phyloP scores from a whole-genome alignment of 2,113 vertebrate genomes.

The Electrona antarctica region DNA sequence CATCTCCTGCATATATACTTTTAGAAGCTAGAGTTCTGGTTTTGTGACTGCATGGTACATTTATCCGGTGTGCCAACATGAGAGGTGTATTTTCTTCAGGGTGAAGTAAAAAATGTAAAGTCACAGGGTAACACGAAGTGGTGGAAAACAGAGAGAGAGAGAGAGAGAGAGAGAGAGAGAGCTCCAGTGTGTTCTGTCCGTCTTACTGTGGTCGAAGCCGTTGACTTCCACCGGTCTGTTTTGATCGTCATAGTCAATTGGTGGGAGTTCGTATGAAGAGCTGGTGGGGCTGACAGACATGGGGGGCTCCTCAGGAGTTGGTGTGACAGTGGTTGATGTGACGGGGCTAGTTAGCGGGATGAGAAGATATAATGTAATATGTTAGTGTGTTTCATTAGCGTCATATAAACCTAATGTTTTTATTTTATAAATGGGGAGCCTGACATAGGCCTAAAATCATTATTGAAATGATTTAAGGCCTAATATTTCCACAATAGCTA shows the following conservation, averaged over 20 bases:
- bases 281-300: constrained; percentile 6
- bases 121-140: neutral
- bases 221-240: constrained; percentile 43
- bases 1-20: neutral
- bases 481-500: too few species aligned
- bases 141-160: neutral
- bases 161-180: neutral
- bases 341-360: constrained; percentile 20
- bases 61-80: constrained; percentile 15
- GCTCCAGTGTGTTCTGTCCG: neutral
- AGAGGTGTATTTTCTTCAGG: neutral
- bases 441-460: too few species aligned
- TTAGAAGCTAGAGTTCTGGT: neutral
- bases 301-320: constrained; percentile 44
- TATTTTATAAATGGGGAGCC: too few species aligned
- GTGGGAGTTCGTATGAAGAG: constrained; percentile 49
- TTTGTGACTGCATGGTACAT: neutral
- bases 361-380: constrained; percentile 16
- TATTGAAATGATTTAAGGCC: too few species aligned
- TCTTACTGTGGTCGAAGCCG: constrained; percentile 68
- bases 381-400: neutral
- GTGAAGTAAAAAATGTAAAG: neutral
- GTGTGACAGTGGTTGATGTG: constrained; percentile 21
- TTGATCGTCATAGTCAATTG: constrained; percentile 62
- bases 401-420: neutral